Evolutionary conservation across 2,797 vertebrate genomes (phyloP), one percentile per base, ranked within the genome.

Genomic region (Pipistrellus nathusii): DNA sequence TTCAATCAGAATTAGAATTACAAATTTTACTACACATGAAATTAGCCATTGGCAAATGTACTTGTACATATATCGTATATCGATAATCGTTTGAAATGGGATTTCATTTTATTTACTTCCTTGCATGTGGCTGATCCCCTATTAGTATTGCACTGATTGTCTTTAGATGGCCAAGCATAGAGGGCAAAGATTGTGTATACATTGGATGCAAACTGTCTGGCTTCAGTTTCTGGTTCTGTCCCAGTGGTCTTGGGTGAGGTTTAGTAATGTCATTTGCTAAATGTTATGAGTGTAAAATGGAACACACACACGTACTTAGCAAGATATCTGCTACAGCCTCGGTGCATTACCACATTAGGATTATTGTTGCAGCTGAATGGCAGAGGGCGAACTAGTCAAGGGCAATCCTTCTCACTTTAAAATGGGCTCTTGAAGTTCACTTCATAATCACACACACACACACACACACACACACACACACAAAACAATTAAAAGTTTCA

Each of bases 371-470:
- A 21, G 53, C n/a, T 83, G 30, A 68, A 32, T 7, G 75, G 35
- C 6, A 72, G 77, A 82, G 32, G 68, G 57, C 5, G 18, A 51
- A 57, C 44, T 3, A 53, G 27, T 62, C 62, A 25, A 71, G 59
- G 77, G 59, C 38, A 87, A 25, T 27, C 2, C 44, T 69, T 77
- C 53, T 25, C 55, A 62, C 41, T 85, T 91, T 81, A 82, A 85
- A 93, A 91, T 13, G 69, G 18, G 27, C 46, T 83, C 76, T 69
- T 78, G 30, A 80, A 84, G 21, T 48, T 81, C 77, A 64, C 80
- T 73, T 71, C 30, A 17, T 20, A 72, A 27, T 51, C 0, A 5
- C 48, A 35, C 20, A 75, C 30, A 75, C 51, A 51, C 48, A 51
- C 48, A 51, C 48, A 51, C 48, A 51, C 48, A 51, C 14, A 51